A percentile compares a stretch with the other conserved stretches of the same genome.
These are phyloP conservation scores for Melanotaenia duboulayi DNA, from an alignment of 2,113 vertebrate species.

Conservation along the genomic window DNA sequence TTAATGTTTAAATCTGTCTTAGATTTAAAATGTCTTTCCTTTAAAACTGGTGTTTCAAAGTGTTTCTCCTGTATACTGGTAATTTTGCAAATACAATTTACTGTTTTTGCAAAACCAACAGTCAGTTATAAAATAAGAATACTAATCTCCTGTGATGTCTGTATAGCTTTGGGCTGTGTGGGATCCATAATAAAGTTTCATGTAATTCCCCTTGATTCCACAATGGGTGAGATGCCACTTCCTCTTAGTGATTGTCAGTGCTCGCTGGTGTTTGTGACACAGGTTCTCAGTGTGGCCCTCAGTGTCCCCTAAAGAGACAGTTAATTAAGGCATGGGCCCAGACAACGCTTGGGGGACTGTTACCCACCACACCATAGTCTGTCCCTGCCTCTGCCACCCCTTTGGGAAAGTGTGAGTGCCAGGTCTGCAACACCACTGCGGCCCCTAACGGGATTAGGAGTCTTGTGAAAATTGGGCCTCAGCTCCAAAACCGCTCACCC, in stretches of 20 bases:
- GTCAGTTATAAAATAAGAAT: not conserved
- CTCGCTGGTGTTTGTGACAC: conserved; percentile 58
- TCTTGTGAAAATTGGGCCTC: conserved; percentile 71
- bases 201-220: conserved; percentile 53
- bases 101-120: too few relatives aligned
- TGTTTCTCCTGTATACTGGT: too few relatives aligned
- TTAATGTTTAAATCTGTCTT: conserved; percentile 1
- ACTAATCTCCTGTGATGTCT: conserved; percentile 66
- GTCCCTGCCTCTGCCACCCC: conserved; percentile 29
- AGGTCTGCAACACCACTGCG: conserved; percentile 39
- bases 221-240: conserved; percentile 70
- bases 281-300: conserved; percentile 69
- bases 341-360: conserved; percentile 58
- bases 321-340: conserved; percentile 76
- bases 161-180: conserved; percentile 65
- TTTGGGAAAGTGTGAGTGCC: conserved; percentile 46
- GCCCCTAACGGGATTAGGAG: conserved; percentile 82
- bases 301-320: conserved; percentile 73
- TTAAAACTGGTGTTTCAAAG: too few relatives aligned
- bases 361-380: conserved; percentile 46
- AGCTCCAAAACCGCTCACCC: conserved; percentile 58
- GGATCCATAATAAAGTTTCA: conserved; percentile 70
- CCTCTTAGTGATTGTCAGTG: conserved; percentile 60
- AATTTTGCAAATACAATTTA: too few relatives aligned
- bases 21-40: too few relatives aligned